Evolutionary conservation across 2,797 vertebrate species (phyloP).

Genomic region (Siniperca undulata): DNA sequence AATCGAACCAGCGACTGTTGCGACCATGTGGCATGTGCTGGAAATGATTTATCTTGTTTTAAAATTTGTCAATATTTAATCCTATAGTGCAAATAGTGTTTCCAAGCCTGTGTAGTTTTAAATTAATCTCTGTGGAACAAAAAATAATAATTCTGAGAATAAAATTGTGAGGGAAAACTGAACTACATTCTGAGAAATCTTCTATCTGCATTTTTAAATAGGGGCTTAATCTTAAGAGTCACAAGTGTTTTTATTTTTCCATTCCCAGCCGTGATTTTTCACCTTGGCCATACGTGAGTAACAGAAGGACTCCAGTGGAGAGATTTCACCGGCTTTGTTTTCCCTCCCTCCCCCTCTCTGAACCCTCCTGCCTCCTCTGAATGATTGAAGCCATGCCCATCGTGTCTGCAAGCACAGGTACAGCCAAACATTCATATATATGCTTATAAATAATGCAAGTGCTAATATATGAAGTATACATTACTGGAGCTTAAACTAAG

Average conservation of each 20-base stretch:
- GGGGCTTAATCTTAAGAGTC: background rate
- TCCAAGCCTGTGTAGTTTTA: background rate
- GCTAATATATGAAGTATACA: conserved; percentile 1
- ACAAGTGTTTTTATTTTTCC: background rate
- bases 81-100: background rate
- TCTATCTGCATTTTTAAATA: no score
- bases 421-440: conserved; percentile 9
- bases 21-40: no score
- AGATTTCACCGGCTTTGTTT: conserved; percentile 8
- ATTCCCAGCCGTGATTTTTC: conserved; percentile 42
- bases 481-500: background rate
- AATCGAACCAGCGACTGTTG: no score
- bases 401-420: conserved; percentile 77
- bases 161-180: background rate
- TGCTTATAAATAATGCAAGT: conserved; percentile 25
- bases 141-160: background rate
- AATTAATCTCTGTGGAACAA: background rate
- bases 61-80: background rate
- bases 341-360: conserved; percentile 35
- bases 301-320: conserved; percentile 20
- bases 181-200: background rate
- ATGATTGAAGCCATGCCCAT: conserved; percentile 77
- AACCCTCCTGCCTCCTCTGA: conserved; percentile 48
- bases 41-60: no score
- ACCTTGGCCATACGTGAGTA: conserved; percentile 24